phyloP scores from a whole-genome alignment of 2,113 vertebrate genomes.

The Phoenicopterus ruber region DNA sequence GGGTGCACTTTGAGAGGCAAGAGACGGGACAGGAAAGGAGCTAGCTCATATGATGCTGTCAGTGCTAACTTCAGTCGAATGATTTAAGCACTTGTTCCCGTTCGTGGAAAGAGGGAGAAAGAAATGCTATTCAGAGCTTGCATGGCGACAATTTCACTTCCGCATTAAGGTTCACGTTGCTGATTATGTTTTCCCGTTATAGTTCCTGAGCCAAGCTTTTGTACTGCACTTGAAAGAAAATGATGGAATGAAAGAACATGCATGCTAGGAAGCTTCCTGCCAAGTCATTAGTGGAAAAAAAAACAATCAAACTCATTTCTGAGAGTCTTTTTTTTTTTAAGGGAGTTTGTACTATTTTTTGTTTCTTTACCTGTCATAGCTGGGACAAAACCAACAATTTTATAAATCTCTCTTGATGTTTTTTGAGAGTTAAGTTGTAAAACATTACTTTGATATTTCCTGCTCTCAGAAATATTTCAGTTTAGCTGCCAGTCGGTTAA shows the following conservation, averaged over 20 bases:
- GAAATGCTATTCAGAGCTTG: not conserved
- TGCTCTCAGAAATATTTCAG: not conserved
- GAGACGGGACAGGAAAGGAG: not conserved
- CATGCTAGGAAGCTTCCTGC: not conserved
- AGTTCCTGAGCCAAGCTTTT: not conserved
- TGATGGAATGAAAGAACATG: not conserved
- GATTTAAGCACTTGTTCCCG: not conserved
- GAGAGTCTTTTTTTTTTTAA: not conserved
- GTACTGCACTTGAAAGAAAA: not conserved
- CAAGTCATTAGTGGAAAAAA: not conserved
- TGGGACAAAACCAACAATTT: not conserved
- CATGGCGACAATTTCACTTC: conserved; percentile 12
- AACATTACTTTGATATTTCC: not conserved
- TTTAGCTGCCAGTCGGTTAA: not conserved
- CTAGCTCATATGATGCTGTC: not conserved
- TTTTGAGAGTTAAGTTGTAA: not conserved
- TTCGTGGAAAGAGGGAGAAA: not conserved
- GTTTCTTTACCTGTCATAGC: not conserved
- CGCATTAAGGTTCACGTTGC: not conserved
- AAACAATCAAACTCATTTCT: not conserved
- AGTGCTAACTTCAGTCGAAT: not conserved
- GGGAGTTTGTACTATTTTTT: not conserved
- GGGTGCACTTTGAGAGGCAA: not conserved
- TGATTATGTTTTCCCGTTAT: not conserved
- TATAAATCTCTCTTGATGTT: not conserved